Evolutionary conservation across 2,113 vertebrate species (phyloP).

Genomic region (Mungos mungo): DNA sequence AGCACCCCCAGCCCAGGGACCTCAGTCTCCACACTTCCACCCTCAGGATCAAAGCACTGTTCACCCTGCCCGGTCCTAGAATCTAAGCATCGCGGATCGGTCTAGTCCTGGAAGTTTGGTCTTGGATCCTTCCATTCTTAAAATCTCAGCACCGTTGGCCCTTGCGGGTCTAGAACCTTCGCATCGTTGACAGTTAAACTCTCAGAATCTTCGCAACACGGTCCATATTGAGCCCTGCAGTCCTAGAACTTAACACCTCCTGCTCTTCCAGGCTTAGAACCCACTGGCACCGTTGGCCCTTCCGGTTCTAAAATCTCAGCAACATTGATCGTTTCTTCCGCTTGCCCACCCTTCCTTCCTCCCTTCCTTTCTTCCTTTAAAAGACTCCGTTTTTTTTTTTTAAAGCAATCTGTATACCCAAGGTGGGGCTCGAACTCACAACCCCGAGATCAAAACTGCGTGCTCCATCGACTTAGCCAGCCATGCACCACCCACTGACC

Average conservation of each 20-base stretch:
- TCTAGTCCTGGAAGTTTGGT: neutral
- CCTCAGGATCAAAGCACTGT: fast-evolving
- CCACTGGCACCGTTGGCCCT: neutral
- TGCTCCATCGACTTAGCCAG: too few species aligned
- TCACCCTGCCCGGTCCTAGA: neutral
- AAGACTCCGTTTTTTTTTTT: too few species aligned
- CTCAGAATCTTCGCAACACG: neutral
- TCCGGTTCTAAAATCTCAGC: neutral
- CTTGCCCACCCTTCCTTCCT: too few species aligned
- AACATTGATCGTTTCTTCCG: neutral
- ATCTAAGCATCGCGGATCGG: neutral
- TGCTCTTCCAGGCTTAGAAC: neutral
- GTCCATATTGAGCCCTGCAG: neutral
- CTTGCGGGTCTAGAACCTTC: neutral
- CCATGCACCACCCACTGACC: neutral
- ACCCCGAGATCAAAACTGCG: too few species aligned
- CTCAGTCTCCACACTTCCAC: too few species aligned
- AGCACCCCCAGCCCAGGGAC: neutral
- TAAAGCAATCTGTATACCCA: too few species aligned
- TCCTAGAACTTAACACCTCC: neutral
- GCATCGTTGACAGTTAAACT: neutral
- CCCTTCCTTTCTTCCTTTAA: too few species aligned
- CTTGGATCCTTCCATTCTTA: neutral
- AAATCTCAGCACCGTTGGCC: neutral
- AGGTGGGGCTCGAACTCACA: too few species aligned